phyloP scores from a whole-genome alignment of 2,113 vertebrate species.

The Phainopepla nitens region DNA sequence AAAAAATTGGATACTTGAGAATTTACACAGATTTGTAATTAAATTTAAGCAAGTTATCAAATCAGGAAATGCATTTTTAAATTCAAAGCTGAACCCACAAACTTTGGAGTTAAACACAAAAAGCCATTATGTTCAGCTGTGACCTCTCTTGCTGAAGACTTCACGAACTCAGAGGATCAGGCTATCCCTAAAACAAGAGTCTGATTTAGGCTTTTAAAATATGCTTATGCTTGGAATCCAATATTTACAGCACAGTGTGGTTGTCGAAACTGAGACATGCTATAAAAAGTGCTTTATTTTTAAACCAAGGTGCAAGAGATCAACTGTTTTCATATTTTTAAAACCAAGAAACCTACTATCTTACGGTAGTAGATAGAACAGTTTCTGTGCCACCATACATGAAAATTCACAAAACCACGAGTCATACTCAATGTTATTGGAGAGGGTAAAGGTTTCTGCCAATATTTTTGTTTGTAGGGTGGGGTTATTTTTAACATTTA shows the following conservation, averaged over 20 bases:
- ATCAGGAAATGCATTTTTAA: neutral
- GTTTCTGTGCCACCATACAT: neutral
- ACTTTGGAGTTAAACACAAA: neutral
- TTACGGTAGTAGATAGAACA: neutral
- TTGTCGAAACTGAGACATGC: neutral
- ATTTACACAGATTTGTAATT: neutral
- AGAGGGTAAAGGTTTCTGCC: neutral
- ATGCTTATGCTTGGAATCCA: neutral
- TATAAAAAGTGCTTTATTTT: conserved; percentile 46
- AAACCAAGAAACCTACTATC: conserved; percentile 5
- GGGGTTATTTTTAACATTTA: neutral
- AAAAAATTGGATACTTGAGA: neutral
- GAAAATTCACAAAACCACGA: neutral
- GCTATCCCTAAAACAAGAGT: neutral
- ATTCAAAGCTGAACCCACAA: neutral
- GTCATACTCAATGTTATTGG: neutral
- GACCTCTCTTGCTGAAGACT: neutral
- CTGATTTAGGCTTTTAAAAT: neutral
- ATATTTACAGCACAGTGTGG: neutral
- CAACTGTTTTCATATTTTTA: neutral
- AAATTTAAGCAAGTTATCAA: neutral
- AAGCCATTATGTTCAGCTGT: neutral
- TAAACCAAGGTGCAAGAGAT: conserved; percentile 23
- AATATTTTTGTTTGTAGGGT: neutral
- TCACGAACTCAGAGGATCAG: neutral